phyloP scores from a whole-genome alignment of 2,113 vertebrate species.

The Opisthocomus hoazin region DNA sequence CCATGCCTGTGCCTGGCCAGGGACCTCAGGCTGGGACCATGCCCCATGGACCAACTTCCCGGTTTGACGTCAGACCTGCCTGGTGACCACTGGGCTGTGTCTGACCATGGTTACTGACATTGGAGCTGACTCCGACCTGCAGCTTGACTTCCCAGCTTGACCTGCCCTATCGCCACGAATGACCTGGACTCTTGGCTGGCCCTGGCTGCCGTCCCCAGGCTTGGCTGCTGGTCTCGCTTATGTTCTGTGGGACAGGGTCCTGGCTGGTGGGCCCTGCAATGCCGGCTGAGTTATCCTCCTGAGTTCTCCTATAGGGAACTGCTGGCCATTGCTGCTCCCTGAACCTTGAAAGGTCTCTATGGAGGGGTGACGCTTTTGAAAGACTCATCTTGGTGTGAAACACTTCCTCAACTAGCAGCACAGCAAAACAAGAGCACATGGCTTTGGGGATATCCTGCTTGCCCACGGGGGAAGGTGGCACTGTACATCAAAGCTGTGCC shows the following conservation, averaged over 20 bases:
- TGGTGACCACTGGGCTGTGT: neutral
- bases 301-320: neutral
- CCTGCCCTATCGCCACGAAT: neutral
- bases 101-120: neutral
- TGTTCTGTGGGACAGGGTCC: neutral
- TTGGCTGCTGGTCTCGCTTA: neutral
- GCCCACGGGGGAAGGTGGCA: neutral
- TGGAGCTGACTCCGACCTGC: neutral
- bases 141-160: neutral
- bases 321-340: neutral
- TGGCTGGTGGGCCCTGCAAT: neutral
- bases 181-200: neutral
- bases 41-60: neutral
- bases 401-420: neutral
- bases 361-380: neutral
- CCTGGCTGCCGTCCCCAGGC: neutral
- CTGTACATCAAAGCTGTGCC: neutral
- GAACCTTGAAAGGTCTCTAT: neutral
- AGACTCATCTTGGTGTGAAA: slow-evolving; percentile 2
- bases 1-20: neutral
- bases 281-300: neutral
- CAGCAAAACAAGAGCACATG: neutral
- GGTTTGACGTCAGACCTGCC: accelerated
- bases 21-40: neutral
- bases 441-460: neutral